Conservation (phyloP, 2,113 vertebrate genomes). For the Rattus norvegicus region GRCr8 NC_086023.1:90324001-90324500, state of each 20-base stretch:
- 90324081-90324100: not conserved
- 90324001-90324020: not conserved
- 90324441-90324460: not conserved
- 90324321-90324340: not conserved
- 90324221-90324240: not conserved
- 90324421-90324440: not conserved
- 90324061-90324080: not conserved
- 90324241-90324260: too few species aligned
- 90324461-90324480: not conserved
- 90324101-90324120: not conserved
- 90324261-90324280: not conserved
- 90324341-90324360: not conserved
- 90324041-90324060: not conserved
- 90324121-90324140: too few species aligned
- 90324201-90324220: not conserved
- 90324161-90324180: not conserved
- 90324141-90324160: not conserved
- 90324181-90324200: not conserved
- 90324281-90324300: not conserved
- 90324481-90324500: not conserved
- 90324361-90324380: not conserved
- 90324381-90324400: not conserved
- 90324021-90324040: not conserved
- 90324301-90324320: not conserved
- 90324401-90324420: not conserved